A percentile compares a stretch with the other conserved stretches of the same genome.
phyloP scores from a whole-genome alignment of 2,888 invertebrate genomes.

The Cryptocheilus praepositus region DNA sequence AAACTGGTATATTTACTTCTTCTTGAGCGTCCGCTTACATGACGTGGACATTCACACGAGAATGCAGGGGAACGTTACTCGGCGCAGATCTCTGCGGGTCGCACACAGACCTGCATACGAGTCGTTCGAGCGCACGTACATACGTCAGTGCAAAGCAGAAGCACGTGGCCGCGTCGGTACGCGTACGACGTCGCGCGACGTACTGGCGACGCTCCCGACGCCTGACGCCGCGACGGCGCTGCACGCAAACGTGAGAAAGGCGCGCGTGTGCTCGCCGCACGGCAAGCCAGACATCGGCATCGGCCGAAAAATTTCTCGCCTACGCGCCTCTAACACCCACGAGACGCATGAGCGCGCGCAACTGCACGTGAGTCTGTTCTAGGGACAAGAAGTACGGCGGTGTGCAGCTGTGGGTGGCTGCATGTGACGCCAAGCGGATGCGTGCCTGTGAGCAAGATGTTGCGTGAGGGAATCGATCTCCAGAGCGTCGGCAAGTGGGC shows the following conservation, averaged over 20 bases:
- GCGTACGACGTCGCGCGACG: conserved; percentile 56
- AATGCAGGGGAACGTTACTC: not conserved
- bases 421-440: not conserved
- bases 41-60: conserved; percentile 51
- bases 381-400: not conserved
- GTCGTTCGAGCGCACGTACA: too few species aligned
- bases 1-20: conserved; percentile 43
- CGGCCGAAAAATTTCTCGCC: too few species aligned
- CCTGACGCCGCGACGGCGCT: conserved; percentile 48
- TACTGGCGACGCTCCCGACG: conserved; percentile 55
- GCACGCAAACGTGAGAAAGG: conserved; percentile 23
- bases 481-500: conserved; percentile 21
- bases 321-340: too few species aligned
- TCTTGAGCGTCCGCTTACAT: conserved; percentile 36
- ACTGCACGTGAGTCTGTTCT: not conserved
- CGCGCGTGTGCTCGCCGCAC: conserved; percentile 21
- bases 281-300: conserved; percentile 7
- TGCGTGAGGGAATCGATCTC: conserved; percentile 41
- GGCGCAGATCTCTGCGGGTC: not conserved
- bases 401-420: not conserved
- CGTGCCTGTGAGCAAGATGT: conserved; percentile 6
- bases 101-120: too few species aligned
- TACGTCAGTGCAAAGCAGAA: conserved; percentile 43
- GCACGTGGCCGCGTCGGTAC: conserved; percentile 48
- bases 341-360: conserved; percentile 22